These are phyloP conservation scores for Musca domestica DNA, from an alignment of 1,140 invertebrate genomes.

Conservation along the genomic window DNA sequence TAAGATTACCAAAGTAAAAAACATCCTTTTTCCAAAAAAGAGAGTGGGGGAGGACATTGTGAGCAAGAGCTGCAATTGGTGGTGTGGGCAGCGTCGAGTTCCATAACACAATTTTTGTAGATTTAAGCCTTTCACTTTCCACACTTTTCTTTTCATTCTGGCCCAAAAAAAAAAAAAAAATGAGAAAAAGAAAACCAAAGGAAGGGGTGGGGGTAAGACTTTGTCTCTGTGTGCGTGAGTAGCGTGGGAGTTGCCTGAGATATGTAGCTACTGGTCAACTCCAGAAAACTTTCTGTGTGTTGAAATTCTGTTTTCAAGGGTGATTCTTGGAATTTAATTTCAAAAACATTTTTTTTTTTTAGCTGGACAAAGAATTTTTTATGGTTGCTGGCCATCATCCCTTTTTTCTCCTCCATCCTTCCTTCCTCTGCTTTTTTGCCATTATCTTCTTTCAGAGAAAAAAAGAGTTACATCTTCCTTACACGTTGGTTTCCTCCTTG, in stretches of 20 bases:
- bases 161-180: too few relatives aligned
- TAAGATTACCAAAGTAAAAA: too few relatives aligned
- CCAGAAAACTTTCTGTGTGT: background rate
- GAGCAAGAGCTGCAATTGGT: too few relatives aligned
- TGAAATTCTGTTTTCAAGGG: slow-evolving; percentile 1
- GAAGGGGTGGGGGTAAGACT: background rate
- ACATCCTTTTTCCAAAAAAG: too few relatives aligned
- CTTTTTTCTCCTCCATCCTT: background rate
- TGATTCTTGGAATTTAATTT: slow-evolving; percentile 6
- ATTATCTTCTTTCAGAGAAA: background rate
- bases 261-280: background rate
- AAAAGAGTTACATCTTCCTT: slow-evolving; percentile 17
- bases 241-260: too few relatives aligned
- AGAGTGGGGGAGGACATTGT: too few relatives aligned
- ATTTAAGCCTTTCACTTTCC: background rate
- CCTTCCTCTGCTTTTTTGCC: background rate
- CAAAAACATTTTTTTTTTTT: background rate
- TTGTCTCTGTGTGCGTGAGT: background rate
- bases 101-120: background rate
- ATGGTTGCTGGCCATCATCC: too few relatives aligned
- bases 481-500: background rate
- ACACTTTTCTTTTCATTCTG: background rate
- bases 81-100: background rate
- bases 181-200: too few relatives aligned
- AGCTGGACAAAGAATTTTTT: slow-evolving; percentile 4